Conservation (phyloP, 2,797 vertebrate species). For the Hemitrygon akajei region DNA sequence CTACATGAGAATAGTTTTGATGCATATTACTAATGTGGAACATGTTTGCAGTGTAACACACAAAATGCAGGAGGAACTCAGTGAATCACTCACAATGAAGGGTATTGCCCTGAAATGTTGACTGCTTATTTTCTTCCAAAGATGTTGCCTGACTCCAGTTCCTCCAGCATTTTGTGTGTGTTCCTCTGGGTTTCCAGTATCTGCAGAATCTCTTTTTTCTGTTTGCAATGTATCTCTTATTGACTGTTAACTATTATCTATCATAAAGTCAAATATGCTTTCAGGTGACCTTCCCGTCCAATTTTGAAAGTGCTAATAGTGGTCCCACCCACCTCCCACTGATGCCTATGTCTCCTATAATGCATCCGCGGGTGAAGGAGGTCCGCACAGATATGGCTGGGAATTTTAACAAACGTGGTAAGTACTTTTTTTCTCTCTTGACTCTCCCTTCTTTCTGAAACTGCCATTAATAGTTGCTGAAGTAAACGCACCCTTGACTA, state of each 20-base stretch:
- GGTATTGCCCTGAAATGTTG: too few relatives aligned
- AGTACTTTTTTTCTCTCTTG: neutral
- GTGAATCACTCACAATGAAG: too few relatives aligned
- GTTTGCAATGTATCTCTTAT: neutral
- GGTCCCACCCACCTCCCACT: constrained; percentile 74
- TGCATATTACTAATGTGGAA: neutral
- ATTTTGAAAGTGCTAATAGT: constrained; percentile 72
- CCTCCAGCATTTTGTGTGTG: too few relatives aligned
- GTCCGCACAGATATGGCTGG: constrained; percentile 77
- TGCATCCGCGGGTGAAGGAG: constrained; percentile 90
- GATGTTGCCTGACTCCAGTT: too few relatives aligned
- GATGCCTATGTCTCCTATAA: constrained; percentile 80
- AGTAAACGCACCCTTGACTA: neutral
- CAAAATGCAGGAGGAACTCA: too few relatives aligned
- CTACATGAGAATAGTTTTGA: neutral
- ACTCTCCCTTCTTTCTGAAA: neutral
- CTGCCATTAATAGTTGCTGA: neutral
- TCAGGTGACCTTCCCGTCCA: constrained; percentile 87
- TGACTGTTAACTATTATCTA: neutral
- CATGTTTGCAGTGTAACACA: neutral
- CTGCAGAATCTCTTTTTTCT: too few relatives aligned
- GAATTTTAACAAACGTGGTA: constrained; percentile 53
- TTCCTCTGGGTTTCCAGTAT: too few relatives aligned
- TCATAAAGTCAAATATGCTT: constrained; percentile 39
- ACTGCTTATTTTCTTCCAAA: too few relatives aligned